A percentile compares a stretch with the other conserved stretches of the same genome.
Conservation (phyloP, 2,888 invertebrate species). For the Sinelater perroti region DNA sequence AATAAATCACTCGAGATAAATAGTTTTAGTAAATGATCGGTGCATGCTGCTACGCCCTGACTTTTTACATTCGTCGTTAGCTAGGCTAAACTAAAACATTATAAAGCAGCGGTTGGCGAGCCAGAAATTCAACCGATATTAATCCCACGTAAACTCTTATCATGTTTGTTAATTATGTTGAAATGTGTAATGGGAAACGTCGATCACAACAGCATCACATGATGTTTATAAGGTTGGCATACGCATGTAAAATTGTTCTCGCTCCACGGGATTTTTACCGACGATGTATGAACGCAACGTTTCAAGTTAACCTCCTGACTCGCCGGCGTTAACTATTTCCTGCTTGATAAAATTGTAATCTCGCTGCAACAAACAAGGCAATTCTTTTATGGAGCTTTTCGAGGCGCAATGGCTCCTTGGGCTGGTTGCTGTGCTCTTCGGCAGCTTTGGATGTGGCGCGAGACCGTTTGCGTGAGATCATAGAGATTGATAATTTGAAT, state of each 20-base stretch:
- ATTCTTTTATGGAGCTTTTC: conserved; percentile 23
- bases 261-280: conserved; percentile 33
- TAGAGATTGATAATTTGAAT: too few species aligned
- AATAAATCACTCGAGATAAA: too few species aligned
- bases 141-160: conserved; percentile 35
- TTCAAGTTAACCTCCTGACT: conserved; percentile 36
- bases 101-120: conserved; percentile 18
- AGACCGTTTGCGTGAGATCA: too few species aligned
- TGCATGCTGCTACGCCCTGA: too few species aligned
- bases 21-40: too few species aligned
- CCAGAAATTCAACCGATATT: conserved; percentile 18
- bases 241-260: conserved; percentile 33
- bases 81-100: too few species aligned
- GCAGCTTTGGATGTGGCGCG: too few species aligned
- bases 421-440: too few species aligned
- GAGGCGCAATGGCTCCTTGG: too few species aligned
- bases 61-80: too few species aligned
- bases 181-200: conserved; percentile 31
- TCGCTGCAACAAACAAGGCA: conserved; percentile 23
- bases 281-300: conserved; percentile 30
- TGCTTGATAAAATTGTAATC: conserved; percentile 33
- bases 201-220: conserved; percentile 33
- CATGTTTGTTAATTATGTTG: conserved; percentile 36
- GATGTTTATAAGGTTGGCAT: conserved; percentile 32
- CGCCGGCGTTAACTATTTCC: conserved; percentile 30